Conservation (phyloP, 2,113 vertebrate genomes). For the Grantiella picta region DNA sequence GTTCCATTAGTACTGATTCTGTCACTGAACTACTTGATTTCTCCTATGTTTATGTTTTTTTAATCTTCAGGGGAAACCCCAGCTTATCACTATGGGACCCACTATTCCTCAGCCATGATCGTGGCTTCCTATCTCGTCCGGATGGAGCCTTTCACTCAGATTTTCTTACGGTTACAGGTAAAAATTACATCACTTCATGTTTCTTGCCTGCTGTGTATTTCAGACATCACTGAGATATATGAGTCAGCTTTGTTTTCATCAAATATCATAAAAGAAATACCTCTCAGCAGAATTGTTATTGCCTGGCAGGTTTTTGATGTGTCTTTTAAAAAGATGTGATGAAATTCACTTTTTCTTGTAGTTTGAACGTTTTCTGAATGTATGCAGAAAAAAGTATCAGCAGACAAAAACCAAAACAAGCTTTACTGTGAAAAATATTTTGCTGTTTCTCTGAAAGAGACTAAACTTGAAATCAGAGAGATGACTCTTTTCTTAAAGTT, state of each 20-base stretch:
- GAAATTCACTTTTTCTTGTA: neutral
- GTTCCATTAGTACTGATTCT: neutral
- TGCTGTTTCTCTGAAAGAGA: neutral
- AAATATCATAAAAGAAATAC: neutral
- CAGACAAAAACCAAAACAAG: neutral
- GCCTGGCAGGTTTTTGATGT: neutral
- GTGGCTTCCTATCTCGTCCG: constrained; percentile 95
- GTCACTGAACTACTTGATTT: neutral
- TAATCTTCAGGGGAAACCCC: constrained; percentile 88
- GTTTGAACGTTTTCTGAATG: neutral
- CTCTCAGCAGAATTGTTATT: neutral
- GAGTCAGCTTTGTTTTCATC: neutral
- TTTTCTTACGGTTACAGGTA: constrained; percentile 95
- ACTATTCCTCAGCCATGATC: constrained; percentile 99
- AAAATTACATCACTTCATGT: neutral
- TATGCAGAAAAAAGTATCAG: neutral
- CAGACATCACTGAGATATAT: neutral
- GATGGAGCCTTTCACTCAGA: constrained; percentile 99
- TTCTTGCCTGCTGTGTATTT: neutral
- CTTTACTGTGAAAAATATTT: neutral
- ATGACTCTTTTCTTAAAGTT: neutral
- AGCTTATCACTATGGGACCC: constrained; percentile 97
- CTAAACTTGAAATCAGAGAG: neutral
- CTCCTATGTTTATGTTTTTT: neutral
- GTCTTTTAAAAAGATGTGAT: neutral